These are phyloP conservation scores for Pipistrellus pipistrellus DNA, from an alignment of 2,797 vertebrate species.

Conservation along the genomic window DNA sequence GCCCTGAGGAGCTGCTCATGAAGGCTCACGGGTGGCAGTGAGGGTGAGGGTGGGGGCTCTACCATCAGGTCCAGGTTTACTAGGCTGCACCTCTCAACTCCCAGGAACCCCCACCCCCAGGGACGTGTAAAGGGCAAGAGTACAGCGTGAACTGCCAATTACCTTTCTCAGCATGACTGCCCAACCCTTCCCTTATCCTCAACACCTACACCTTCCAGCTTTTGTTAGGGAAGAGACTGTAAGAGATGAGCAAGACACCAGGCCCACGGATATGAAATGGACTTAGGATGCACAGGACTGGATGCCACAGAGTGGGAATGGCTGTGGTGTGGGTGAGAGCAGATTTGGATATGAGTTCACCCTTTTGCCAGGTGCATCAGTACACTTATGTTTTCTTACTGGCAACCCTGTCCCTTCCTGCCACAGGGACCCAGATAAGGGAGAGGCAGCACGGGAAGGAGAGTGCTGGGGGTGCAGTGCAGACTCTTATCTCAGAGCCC, in stretches of 20 bases:
- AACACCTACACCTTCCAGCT: neutral
- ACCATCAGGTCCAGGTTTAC: neutral
- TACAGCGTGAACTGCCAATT: neutral
- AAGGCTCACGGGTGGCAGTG: neutral
- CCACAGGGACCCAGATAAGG: neutral
- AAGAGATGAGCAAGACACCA: neutral
- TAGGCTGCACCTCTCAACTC: neutral
- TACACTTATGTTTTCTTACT: neutral
- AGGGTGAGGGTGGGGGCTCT: neutral
- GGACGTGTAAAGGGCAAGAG: neutral
- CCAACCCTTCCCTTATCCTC: neutral
- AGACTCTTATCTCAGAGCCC: constrained; percentile 40
- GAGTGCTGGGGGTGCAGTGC: neutral
- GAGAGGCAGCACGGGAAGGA: neutral
- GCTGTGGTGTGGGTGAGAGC: neutral
- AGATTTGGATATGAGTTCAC: neutral
- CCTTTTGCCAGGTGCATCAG: neutral
- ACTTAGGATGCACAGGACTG: neutral
- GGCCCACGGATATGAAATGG: neutral
- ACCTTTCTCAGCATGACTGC: neutral
- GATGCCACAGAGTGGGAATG: neutral
- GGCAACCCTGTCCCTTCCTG: neutral
- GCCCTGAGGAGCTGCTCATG: constrained; percentile 81
- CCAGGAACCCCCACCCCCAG: neutral
- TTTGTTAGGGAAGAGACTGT: neutral